Base-by-base conservation (phyloP, 2,888 invertebrate species). In the Drosophila prostipennis region DNA sequence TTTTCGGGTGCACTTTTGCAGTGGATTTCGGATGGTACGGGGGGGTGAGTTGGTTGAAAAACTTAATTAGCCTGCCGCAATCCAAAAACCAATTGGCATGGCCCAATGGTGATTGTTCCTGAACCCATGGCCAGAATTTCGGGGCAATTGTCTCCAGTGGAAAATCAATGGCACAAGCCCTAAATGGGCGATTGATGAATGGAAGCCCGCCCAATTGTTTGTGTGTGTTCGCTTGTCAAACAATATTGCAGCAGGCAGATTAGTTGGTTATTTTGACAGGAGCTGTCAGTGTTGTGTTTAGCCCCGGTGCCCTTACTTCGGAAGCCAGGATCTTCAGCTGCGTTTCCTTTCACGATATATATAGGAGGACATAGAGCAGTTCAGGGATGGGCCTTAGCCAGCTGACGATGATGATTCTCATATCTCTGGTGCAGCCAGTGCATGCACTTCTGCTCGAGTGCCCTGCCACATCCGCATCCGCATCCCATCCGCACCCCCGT, bases 231-330 rank as follows among this genome's bases (percentile, higher is more conserved):
- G 69, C 71, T 58, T 72, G 68, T 63, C 78, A 76, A 84, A 81
- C 79, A 81, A 74, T 81, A 81, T 84, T 79, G 81, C 76, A 56
- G 55, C 55, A 52, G 67, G 71, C 72, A 80, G 83, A 83, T 83
- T 83, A 83, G 84, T 84, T 75, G 84, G 72, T 76, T 84, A 84
- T 84, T 87, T 84, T 84, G 84, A 87, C 80, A 84, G 80, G 48
- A 78, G 84, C 87, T 87, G 87, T 80, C 80, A 81, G 81, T 79
- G 87, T 79, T 83, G 80, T 78, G 79, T 78, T 84, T 76, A 76
- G 81, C 65, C 36, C 48, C 40, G 40, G 60, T 36, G 26, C 48
- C 40, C 23, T 23, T 34, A 13, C 19, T 48, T 40, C 10, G 32
- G 40, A 10, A 14, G 11, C 49, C 48, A 54, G 67, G 61, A 46